Percentiles rank a stretch among this genome's conserved stretches.
These are phyloP conservation scores for Catharus fuscescens DNA, from an alignment of 2,113 vertebrate species.

Conservation along the genomic window DNA sequence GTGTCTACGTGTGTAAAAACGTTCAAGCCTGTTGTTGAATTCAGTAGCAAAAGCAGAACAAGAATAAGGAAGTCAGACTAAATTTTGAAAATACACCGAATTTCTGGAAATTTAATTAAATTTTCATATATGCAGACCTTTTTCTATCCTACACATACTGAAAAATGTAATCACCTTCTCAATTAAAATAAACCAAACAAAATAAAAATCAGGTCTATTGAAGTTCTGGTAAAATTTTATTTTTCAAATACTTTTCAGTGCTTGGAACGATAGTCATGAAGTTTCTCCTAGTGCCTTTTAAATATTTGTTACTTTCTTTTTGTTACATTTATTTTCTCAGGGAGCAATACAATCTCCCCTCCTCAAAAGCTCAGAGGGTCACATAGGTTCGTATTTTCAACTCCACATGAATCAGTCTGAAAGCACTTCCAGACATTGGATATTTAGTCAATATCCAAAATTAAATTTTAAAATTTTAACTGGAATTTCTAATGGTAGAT, in stretches of 20 bases:
- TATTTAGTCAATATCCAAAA: not conserved
- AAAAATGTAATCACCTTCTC: not conserved
- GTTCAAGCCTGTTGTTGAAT: not conserved
- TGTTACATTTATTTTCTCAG: not conserved
- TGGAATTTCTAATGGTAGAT: not conserved
- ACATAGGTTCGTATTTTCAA: not conserved
- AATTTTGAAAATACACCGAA: not conserved
- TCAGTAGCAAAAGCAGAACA: not conserved
- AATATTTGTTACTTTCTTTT: not conserved
- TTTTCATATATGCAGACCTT: not conserved
- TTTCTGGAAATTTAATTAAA: not conserved
- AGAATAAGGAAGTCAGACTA: not conserved
- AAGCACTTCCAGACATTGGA: not conserved
- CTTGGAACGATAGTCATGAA: not conserved
- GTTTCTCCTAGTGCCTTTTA: not conserved
- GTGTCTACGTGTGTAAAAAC: not conserved
- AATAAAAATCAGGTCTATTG: not conserved
- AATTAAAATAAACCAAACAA: not conserved
- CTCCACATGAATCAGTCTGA: not conserved
- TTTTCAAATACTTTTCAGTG: not conserved
- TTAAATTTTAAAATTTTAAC: not conserved
- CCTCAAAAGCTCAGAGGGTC: not conserved
- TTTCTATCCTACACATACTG: not conserved
- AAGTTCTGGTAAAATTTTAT: not conserved
- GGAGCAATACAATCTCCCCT: not conserved